phyloP scores from a whole-genome alignment of 1,140 invertebrate genomes.

The Liolophura sinensis region DNA sequence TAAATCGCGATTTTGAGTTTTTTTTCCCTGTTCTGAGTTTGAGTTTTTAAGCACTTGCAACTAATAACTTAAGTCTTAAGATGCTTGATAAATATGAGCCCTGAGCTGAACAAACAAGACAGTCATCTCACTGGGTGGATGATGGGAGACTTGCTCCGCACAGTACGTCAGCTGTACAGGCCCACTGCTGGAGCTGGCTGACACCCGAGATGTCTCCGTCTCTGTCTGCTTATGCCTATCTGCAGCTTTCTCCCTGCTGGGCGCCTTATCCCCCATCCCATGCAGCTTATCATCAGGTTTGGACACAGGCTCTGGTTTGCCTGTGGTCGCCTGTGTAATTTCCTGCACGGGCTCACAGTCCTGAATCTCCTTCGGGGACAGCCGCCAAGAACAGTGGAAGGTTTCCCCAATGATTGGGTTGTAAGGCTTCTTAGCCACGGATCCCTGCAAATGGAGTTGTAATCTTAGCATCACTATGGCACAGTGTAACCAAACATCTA shows the following conservation, averaged over 20 bases:
- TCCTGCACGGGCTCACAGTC: conserved; percentile 64
- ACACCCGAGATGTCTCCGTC: background rate
- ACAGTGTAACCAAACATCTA: no score
- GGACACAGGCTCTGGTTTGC: background rate
- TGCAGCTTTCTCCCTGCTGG: conserved; percentile 42
- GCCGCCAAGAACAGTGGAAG: conserved; percentile 63
- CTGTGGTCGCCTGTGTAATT: background rate
- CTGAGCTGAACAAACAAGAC: conserved; percentile 19
- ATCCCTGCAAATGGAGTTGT: conserved; percentile 47
- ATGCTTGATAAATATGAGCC: no score
- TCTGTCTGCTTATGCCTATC: background rate
- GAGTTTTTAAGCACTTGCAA: no score
- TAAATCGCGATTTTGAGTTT: no score
- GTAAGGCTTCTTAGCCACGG: conserved; percentile 66
- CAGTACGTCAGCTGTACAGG: conserved; percentile 68
- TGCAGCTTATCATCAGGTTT: background rate
- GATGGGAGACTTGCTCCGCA: conserved; percentile 98
- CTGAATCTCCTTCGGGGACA: conserved; percentile 58
- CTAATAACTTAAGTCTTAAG: no score
- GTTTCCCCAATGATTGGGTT: conserved; percentile 66
- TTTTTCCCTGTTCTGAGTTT: no score
- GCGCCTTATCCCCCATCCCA: conserved; percentile 67
- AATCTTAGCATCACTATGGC: no score
- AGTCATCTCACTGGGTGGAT: conserved; percentile 84
- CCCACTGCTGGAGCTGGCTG: background rate